Evolutionary conservation across 2,113 vertebrate species (phyloP), one percentile per base, ranked within the genome.

Genomic region (Datnioides undecimradiatus): DNA sequence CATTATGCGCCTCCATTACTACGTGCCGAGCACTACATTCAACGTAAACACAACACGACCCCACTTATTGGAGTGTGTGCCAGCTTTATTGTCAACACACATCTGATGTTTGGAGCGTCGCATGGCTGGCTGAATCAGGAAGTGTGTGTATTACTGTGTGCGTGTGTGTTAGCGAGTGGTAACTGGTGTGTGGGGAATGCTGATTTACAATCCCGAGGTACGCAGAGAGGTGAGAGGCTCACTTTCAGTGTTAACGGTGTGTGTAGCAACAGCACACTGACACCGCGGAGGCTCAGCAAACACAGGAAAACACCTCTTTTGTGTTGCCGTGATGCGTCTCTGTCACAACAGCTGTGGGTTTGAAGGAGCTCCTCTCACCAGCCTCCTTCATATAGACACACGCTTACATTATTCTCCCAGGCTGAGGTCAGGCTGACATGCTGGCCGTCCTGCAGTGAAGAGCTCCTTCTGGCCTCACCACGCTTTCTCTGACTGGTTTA

Each of bases 11-110:
- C 66, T 83, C 62, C 34, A 12, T 71, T 17, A 67, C 54, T 13
- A 21, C 43, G 29, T 52, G 51, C 38, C 8, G n/a, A 40, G 16
- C 41, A 41, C 29, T 6, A 9, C 9, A 43, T 65, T 64, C 34
- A 63, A 41, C 74, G 62, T 38, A 73, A 86, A 82, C 65, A 81
- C 68, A 67, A 57, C 73, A 23, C 31, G 75, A 84, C 80, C 63
- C 57, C 58, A 59, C 77, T 74, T 62, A 46, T 58, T 2, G 17
- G 29, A 6, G 68, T 74, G 52, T 46, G 60, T 62, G 68, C 14
- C 64, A 57, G 52, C 71, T 76, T 72, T n/a, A n/a, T n/a, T 82
- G 71, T 51, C 58, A n/a, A 41, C 49, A 9, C 73, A 46, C 36
- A 65, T 76, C 75, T n/a, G 54, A 60, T 55, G 72, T 77, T 83